Base-by-base conservation (phyloP, 92 coral and sea anemone species). In the Pocillopora meandrina region DNA sequence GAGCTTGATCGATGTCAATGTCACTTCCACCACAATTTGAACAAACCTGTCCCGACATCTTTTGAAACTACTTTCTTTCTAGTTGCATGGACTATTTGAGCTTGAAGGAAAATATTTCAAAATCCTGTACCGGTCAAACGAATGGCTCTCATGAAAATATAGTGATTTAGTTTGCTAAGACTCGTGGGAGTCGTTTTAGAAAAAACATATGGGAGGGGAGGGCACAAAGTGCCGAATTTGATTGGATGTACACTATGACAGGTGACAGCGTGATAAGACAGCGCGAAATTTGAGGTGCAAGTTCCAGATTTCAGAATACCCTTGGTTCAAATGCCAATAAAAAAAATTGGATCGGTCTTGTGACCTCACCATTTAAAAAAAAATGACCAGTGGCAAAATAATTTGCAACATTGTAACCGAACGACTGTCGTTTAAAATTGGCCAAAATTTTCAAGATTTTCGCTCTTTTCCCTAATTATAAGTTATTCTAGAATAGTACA, bases 21-120 rank as follows among this genome's bases (percentile, higher is more conserved):
- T 96, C 98, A 74, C 99, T 96, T 20, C 99, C 98, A 18, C 99
- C 99, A 79, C 99, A 96, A 56, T 95, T 96, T 55, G 99, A 96
- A 81, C 99, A 96, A 80, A 95, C 99, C 72, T 89, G 95, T 7
- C 52, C 52, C 75, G 99, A 95, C 99, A 96, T 96, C 58, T 92
- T 58, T 34, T 42, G 63, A 61, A 19, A 60, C n/a, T 63, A 49
- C 23, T 73, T 62, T 59, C 23, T 5, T n/a, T 14, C 72, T 68
- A 36, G 17, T 47, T 33, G 7, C 21, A 65, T 0, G 59, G 47
- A 47, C 5, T 63, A 13, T 26, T 0, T 7, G n/a, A 36, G 21
- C 36, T 6, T 61, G 9, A 47, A 61, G 35, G 34, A 61, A 33
- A 68, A 63, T 63, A 9, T 5, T 26, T 59, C 16, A 12, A 12